Base-by-base conservation (phyloP, 1,140 invertebrate species). In the Pachypsylla venusta region DNA sequence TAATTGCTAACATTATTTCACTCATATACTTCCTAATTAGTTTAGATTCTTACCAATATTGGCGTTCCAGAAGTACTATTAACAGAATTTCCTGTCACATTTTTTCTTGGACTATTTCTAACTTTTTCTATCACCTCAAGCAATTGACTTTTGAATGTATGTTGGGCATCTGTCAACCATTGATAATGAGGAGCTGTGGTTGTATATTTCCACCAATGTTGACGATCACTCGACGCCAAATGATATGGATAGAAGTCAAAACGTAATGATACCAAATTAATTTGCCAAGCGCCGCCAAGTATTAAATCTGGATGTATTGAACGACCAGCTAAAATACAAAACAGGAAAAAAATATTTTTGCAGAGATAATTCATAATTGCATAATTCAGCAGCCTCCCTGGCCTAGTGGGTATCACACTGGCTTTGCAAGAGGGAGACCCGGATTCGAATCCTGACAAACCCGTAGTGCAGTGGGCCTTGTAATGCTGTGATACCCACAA, bases 171-270 rank as follows among this genome's bases (percentile, higher is more conserved):
- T 25, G 81, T 78, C 28, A 87, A 70, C 86, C 87, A 89, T 60
- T 85, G 80, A 40, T 77, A 77, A 66, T 86, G 83, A 1, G 83
- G 80, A 14, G 80, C 79, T 5, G 76, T 75, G 58, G 76, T 76
- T 65, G 83, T 82, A 62, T 84, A 84, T 59, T 61, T 81, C 19
- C 85, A 79, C 93, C 93, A 98, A 71, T 92, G 87, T 63, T 84
- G 82, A 62, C 91, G 77, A 70, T 87, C 86, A 10, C 83, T 82
- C 68, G 84, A 81, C 59, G 93, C 91, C 66, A 92, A 80, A 72
- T 97, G 92, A 76, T 95, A 98, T 0, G 95, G 95, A 76, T 98
- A 99, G 69, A 93, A 89, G 73, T 98, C 95, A 10, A 98, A 75
- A 70, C 93, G 85, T 69, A 98, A 84, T 69, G 85, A 80, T n/a